Conservation (phyloP, 2,797 vertebrate species). For the Manis javanica region DNA sequence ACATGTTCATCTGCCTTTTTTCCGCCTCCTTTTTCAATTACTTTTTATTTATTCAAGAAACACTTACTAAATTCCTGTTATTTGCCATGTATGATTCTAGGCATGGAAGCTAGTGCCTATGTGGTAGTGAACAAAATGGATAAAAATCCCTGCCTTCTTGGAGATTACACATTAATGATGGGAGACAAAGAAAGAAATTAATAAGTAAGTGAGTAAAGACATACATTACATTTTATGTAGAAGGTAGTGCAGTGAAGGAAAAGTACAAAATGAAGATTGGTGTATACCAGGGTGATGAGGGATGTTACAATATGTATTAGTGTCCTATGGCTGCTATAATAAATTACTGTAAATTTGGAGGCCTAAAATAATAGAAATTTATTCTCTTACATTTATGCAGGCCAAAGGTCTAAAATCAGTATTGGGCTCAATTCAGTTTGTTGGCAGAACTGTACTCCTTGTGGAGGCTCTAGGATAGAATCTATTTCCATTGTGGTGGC, state of each 20-base stretch:
- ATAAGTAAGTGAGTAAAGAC: background rate
- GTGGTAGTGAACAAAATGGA: background rate
- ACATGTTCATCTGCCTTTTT: background rate
- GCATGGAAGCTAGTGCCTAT: background rate
- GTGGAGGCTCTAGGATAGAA: background rate
- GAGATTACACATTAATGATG: background rate
- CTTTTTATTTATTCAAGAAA: background rate
- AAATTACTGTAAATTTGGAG: background rate
- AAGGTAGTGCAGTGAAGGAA: background rate
- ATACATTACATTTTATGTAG: background rate
- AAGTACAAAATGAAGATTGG: background rate
- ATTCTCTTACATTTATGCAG: background rate
- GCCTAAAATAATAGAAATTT: background rate
- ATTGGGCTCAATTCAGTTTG: background rate
- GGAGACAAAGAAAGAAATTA: background rate
- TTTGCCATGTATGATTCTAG: background rate
- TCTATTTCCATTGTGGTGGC: background rate
- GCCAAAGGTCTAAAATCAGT: background rate
- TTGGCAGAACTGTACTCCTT: background rate
- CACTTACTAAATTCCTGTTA: background rate
- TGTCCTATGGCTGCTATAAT: conserved; percentile 8
- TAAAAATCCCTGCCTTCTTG: background rate
- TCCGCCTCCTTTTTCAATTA: background rate
- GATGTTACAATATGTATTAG: background rate
- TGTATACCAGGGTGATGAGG: background rate